These are phyloP conservation scores for Idaea straminata DNA, from an alignment of 2,888 invertebrate species.

Conservation along the genomic window DNA sequence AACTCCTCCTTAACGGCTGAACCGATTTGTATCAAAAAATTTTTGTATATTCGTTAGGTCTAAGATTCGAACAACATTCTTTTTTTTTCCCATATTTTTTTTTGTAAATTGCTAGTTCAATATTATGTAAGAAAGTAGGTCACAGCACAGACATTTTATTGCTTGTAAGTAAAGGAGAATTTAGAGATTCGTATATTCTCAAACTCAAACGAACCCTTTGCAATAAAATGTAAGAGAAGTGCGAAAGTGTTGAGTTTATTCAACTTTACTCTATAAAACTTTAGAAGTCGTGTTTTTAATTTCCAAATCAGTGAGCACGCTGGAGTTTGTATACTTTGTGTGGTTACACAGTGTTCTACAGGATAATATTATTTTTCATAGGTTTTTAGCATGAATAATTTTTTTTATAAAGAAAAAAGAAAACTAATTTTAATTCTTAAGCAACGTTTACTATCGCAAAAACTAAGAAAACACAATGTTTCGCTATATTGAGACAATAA, in stretches of 20 bases:
- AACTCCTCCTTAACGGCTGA: too few relatives aligned
- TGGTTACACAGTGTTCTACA: slow-evolving; percentile 34
- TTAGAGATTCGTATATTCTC: neutral
- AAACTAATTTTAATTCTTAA: neutral
- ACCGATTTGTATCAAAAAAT: too few relatives aligned
- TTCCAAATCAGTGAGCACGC: slow-evolving; percentile 65
- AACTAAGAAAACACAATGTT: neutral
- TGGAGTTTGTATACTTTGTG: slow-evolving; percentile 43
- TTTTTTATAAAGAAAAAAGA: too few relatives aligned
- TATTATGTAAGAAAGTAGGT: neutral
- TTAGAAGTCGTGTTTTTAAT: slow-evolving; percentile 69
- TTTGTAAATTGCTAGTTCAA: too few relatives aligned
- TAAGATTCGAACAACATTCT: too few relatives aligned
- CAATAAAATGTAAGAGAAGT: slow-evolving; percentile 41
- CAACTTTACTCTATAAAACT: slow-evolving; percentile 64
- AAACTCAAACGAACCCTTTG: slow-evolving; percentile 5
- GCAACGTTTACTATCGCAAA: too few relatives aligned
- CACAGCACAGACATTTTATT: neutral
- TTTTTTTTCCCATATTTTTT: too few relatives aligned
- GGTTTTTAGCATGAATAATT: too few relatives aligned
- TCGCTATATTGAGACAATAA: neutral
- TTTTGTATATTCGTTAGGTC: too few relatives aligned
- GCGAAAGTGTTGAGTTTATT: slow-evolving; percentile 39
- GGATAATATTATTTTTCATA: neutral
- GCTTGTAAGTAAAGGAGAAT: neutral